phyloP scores from a whole-genome alignment of 2,797 vertebrate genomes.

The Lophotriccus pileatus region DNA sequence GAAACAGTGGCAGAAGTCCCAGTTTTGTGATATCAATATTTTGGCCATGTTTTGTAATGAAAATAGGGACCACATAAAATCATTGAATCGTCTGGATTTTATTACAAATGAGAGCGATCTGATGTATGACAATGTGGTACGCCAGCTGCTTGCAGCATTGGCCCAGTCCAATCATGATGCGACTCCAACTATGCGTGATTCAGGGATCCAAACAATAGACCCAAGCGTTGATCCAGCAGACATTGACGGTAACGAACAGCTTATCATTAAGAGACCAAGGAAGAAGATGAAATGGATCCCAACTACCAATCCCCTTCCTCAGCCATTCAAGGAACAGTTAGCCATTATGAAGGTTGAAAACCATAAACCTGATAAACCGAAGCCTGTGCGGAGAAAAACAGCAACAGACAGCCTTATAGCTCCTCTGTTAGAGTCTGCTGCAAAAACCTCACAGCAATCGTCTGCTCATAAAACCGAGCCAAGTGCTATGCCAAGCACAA shows the following conservation, averaged over 20 bases:
- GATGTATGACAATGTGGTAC: conserved; percentile 98
- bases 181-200: conserved; percentile 93
- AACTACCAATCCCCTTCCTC: conserved; percentile 89
- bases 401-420: conserved; percentile 88
- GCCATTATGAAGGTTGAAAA: conserved; percentile 90
- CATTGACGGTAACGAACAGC: conserved; percentile 84
- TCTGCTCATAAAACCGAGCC: conserved; percentile 76
- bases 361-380: conserved; percentile 92
- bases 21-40: conserved; percentile 99
- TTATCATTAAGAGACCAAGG: conserved; percentile 92
- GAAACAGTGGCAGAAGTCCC: conserved; percentile 96
- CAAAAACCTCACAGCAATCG: conserved; percentile 85
- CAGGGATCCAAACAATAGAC: conserved; percentile 92
- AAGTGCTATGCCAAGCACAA: conserved; percentile 20
- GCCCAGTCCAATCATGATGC: conserved; percentile 97
- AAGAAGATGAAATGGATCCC: conserved; percentile 99
- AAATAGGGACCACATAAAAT: conserved; percentile 99
- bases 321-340: conserved; percentile 93
- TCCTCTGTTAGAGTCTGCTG: conserved; percentile 84
- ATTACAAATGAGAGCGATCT: conserved; percentile 98
- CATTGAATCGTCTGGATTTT: conserved; percentile 95
- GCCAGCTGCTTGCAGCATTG: conserved; percentile 92
- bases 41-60: conserved; percentile 99
- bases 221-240: conserved; percentile 88
- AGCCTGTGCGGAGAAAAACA: conserved; percentile 89